These are phyloP conservation scores for Megastigmus dorsalis DNA, from an alignment of 2,888 invertebrate species.

Conservation along the genomic window DNA sequence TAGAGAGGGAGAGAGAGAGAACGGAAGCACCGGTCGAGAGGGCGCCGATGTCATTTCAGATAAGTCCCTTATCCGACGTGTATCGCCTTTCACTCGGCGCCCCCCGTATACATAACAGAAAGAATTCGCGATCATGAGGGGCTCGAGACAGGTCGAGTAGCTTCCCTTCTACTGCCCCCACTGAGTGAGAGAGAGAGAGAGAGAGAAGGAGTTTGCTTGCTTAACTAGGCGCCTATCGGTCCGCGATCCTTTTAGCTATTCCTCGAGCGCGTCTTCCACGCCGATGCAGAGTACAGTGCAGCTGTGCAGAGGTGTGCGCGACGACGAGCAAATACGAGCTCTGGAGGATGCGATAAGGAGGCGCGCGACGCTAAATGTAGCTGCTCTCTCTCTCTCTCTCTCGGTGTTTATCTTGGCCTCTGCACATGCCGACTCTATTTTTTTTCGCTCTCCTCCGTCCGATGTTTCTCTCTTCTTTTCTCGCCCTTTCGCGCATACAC, in stretches of 20 bases:
- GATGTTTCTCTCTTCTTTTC: not conserved
- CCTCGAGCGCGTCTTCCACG: not conserved
- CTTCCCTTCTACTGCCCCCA: not conserved
- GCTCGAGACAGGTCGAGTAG: conserved; percentile 45
- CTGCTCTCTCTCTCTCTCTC: too few species aligned
- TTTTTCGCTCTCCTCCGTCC: conserved; percentile 18
- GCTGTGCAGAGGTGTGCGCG: not conserved
- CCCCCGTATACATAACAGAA: too few species aligned
- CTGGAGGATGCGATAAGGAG: not conserved
- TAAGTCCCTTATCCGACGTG: conserved; percentile 68
- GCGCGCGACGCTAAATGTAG: not conserved
- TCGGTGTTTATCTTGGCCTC: conserved; percentile 32
- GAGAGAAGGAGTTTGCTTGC: conserved; percentile 46
- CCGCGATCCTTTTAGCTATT: conserved; percentile 4
- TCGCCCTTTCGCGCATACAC: too few species aligned
- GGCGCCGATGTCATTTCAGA: conserved; percentile 72
- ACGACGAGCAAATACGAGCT: conserved; percentile 9
- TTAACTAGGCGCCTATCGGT: conserved; percentile 56
- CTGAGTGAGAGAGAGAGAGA: too few species aligned
- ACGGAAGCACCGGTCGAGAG: conserved; percentile 56
- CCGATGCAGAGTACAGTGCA: too few species aligned
- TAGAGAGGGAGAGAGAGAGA: conserved; percentile 52
- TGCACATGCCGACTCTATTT: too few species aligned
- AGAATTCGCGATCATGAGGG: conserved; percentile 34
- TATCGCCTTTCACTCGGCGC: conserved; percentile 50